Evolutionary conservation across 1,140 invertebrate species (phyloP), one percentile per base, ranked within the genome.

Genomic region (Diachasmimorpha longicaudata): DNA sequence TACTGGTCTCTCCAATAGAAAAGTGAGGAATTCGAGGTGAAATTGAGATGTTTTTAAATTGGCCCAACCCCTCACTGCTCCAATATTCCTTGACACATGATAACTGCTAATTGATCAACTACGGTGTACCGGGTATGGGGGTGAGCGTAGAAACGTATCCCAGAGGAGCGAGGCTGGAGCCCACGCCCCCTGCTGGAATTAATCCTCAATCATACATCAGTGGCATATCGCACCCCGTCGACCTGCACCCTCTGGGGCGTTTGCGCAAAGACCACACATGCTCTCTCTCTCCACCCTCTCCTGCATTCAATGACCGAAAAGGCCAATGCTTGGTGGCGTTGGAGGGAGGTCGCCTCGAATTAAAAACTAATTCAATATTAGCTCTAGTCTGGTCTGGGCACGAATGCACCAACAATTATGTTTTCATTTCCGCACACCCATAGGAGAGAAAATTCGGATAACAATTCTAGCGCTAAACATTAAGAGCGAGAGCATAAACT

Each of bases 281-380:
- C 58, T 23, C 66, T 55, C 16, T 2, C 36, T n/a, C 36, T 0
- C 4, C 63, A 6, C 76, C 74, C 4, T 71, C 46, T 39, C 11
- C 11, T 36, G 25, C 58, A 66, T 25, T 31, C 58, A 66, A 13
- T 66, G 14, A 31, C 14, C 21, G 3, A 66, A 9, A 14, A 66
- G 58, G 11, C 21, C 25, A 31, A 66, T 31, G 25, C 13, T 31
- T 25, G 13, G 23, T 31, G 58, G 6, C 4, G 14, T 4, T 66
- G 25, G 25, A 31, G 10, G 19, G 19, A 19, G 23, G 19, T 0
- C 16, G 19, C 48, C 52, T 69, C 78, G 70, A 85, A 85, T 85
- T 84, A 85, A 85, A 84, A 85, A 85, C 78, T 83, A 85, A 85
- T 85, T 78, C 80, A 80, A 83, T 80, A 83, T 84, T 81, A 83